phyloP scores from a whole-genome alignment of 2,888 invertebrate species.

The Cephus sareptanus region DNA sequence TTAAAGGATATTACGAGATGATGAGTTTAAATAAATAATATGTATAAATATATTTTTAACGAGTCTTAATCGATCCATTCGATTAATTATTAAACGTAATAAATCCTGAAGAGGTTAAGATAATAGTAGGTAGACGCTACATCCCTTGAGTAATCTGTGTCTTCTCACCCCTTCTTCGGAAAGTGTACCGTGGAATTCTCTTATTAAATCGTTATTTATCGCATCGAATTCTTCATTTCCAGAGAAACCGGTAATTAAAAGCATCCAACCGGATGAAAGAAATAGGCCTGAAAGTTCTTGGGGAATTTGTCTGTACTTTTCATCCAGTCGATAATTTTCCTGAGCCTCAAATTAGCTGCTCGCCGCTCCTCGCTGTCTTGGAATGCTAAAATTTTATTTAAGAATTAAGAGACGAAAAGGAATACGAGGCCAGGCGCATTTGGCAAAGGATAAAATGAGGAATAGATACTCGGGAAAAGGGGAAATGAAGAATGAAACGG shows the following conservation, averaged over 20 bases:
- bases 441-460: not conserved
- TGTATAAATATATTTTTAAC: not conserved
- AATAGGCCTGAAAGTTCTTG: not conserved
- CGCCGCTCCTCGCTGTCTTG: not conserved
- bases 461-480: not conserved
- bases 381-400: not conserved
- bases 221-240: constrained; percentile 55
- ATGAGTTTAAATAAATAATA: not conserved
- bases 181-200: constrained; percentile 31
- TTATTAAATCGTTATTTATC: constrained; percentile 60
- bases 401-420: not conserved
- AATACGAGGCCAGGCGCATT: not conserved
- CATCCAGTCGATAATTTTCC: not conserved
- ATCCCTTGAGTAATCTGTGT: constrained; percentile 41
- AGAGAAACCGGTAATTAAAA: constrained; percentile 43
- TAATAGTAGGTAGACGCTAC: constrained; percentile 44
- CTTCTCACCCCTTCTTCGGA: constrained; percentile 20
- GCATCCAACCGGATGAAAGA: not conserved
- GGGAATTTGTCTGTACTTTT: not conserved
- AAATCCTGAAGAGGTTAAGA: constrained; percentile 47
- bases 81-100: constrained; percentile 47
- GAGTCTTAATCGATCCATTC: constrained; percentile 19
- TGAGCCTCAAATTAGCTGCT: not conserved
- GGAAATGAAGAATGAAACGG: not conserved
- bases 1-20: not conserved